These are phyloP conservation scores for Protaetia brevitarsis DNA, from an alignment of 1,140 invertebrate genomes.

Conservation along the genomic window DNA sequence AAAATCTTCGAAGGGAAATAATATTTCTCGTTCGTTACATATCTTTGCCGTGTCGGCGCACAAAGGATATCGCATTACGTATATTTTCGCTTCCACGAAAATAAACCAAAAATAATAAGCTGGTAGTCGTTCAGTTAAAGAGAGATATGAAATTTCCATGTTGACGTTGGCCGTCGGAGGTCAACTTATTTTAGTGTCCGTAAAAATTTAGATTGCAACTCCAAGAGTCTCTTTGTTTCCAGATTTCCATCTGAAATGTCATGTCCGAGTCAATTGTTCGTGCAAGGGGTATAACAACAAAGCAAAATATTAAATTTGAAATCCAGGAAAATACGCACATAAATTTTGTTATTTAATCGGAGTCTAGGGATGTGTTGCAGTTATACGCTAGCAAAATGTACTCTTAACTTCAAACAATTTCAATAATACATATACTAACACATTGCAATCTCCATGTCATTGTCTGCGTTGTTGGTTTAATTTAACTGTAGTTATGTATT, in stretches of 20 bases:
- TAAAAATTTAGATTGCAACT: slow-evolving; percentile 15
- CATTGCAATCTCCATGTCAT: no score
- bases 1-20: neutral
- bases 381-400: neutral
- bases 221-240: neutral
- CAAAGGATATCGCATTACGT: neutral
- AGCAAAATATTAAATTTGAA: slow-evolving; percentile 7
- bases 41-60: neutral
- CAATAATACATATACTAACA: no score
- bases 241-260: neutral
- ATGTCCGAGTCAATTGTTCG: slow-evolving; percentile 7
- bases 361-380: neutral
- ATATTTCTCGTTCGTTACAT: neutral
- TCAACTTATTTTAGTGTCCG: slow-evolving; percentile 6
- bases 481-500: no score
- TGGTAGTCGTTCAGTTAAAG: neutral
- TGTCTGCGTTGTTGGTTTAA: no score
- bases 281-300: no score
- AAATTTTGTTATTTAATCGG: neutral
- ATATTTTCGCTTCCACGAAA: neutral
- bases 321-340: neutral
- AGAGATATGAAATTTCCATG: neutral
- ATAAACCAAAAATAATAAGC: neutral
- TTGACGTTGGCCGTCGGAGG: slow-evolving; percentile 1
- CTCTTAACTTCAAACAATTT: no score